Base-by-base conservation (phyloP, 2,113 vertebrate species). In the Equus przewalskii region DNA sequence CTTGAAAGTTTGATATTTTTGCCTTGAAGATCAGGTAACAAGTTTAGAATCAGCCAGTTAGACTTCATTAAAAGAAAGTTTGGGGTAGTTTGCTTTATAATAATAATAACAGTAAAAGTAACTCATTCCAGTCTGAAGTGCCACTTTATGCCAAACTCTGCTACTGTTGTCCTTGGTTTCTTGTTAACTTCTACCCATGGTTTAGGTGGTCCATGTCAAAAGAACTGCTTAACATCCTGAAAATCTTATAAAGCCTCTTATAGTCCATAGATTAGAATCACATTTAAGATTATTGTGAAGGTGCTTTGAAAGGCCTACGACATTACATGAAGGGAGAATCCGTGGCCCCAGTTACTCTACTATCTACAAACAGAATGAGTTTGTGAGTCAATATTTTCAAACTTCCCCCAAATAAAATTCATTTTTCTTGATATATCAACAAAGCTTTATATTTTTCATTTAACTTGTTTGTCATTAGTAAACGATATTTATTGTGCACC, bases 1-100 rank as follows among this genome's bases (percentile, higher is more conserved):
- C 33, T 92, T 72, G 58, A 93, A 88, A 69, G 18, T 88, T 83
- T 51, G 44, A 0, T 86, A 62, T 94, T 95, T 54, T 97, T 89
- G 15, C 67, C 62, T 73, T 69, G 26, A 84, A 85, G 33, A 64
- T 51, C 81, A 88, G 18, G 54, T 78, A 94, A 80, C 28, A 80
- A 78, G 28, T 90, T 96, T 72, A 58, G 30, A 89, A 49, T 91
- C 21, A 89, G 21, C 28, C 51, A 62, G 36, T 72, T 97, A 70
- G 70, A 12, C 36, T 56, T 92, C 60, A 69, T 82, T 84, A 85
- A 26, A 49, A 80, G 49, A 78, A 91, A 58, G 15, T 70, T 90
- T 88, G 36, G 24, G 3, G 22, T 60, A 70, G 24, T 13, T 65
- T 76, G 6, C 85, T 88, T 95, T 84, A 49, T 44, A 75, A 15